A percentile compares a stretch with the other conserved stretches of the same genome.
phyloP scores from a whole-genome alignment of 1,140 invertebrate species.

The Atta colombica region DNA sequence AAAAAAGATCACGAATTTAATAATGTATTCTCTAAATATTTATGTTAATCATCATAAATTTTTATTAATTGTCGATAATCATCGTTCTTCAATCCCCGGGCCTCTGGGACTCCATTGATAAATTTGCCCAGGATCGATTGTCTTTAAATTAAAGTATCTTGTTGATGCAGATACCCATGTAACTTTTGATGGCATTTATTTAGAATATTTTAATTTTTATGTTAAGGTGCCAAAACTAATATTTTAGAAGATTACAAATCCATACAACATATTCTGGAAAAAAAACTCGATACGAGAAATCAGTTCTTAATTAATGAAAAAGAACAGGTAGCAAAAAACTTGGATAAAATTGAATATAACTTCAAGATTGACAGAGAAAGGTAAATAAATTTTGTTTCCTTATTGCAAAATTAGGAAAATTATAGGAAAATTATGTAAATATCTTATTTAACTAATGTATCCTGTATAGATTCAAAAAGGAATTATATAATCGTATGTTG shows the following conservation, averaged over 20 bases:
- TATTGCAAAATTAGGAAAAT: background rate
- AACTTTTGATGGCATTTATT: background rate
- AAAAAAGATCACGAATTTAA: too few species aligned
- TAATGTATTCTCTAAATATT: too few species aligned
- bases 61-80: too few species aligned
- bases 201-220: slow-evolving; percentile 20
- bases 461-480: slow-evolving; percentile 79
- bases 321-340: slow-evolving; percentile 61
- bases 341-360: slow-evolving; percentile 70
- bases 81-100: too few species aligned
- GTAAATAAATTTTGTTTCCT: slow-evolving; percentile 60
- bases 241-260: slow-evolving; percentile 80
- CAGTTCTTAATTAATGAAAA: slow-evolving; percentile 68
- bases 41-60: too few species aligned
- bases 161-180: too few species aligned
- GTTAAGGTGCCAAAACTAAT: slow-evolving; percentile 79
- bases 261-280: slow-evolving; percentile 57
- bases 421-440: background rate
- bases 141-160: too few species aligned
- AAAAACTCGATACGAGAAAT: slow-evolving; percentile 70
- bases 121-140: too few species aligned
- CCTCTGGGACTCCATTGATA: too few species aligned
- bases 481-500: slow-evolving; percentile 76
- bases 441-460: slow-evolving; percentile 3
- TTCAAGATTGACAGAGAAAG: slow-evolving; percentile 78